Conservation (phyloP, 2,888 invertebrate genomes). For the Aethes cnicana region DNA sequence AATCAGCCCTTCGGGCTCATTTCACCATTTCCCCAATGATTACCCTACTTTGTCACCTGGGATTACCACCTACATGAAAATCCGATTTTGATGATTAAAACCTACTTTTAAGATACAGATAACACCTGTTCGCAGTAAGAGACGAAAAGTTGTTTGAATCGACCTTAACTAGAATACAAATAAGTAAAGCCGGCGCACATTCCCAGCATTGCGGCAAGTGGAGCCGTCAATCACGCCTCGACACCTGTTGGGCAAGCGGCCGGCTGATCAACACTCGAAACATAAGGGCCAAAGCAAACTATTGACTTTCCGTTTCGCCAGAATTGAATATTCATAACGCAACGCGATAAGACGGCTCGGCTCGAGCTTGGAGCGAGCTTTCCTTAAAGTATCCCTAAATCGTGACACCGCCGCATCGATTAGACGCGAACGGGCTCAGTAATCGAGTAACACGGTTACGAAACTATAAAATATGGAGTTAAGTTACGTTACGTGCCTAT, state of each 20-base stretch:
- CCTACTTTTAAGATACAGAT: no score
- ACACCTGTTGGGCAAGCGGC: conserved; percentile 12
- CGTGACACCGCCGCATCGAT: conserved; percentile 63
- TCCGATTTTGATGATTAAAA: no score
- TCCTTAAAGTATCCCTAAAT: conserved; percentile 56
- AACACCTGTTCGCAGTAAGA: no score
- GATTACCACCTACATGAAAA: no score
- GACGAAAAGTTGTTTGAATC: background rate
- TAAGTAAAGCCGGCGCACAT: background rate
- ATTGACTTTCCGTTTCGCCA: conserved; percentile 62
- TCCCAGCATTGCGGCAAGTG: conserved; percentile 20
- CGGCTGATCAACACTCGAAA: conserved; percentile 23
- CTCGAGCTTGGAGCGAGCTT: conserved; percentile 21
- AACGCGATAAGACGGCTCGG: conserved; percentile 40
- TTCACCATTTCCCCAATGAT: no score
- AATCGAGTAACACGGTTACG: conserved; percentile 76
- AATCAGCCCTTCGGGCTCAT: no score
- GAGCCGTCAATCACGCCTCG: conserved; percentile 15
- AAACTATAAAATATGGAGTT: conserved; percentile 79
- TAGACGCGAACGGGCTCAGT: conserved; percentile 66
- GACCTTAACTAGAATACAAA: background rate
- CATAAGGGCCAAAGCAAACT: conserved; percentile 48
- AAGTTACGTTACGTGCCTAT: conserved; percentile 72
- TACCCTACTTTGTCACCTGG: no score
- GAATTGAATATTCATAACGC: conserved; percentile 66